A percentile compares a stretch with the other conserved stretches of the same genome.
Conservation (phyloP, 2,113 vertebrate species). For the Oceanites oceanicus region DNA sequence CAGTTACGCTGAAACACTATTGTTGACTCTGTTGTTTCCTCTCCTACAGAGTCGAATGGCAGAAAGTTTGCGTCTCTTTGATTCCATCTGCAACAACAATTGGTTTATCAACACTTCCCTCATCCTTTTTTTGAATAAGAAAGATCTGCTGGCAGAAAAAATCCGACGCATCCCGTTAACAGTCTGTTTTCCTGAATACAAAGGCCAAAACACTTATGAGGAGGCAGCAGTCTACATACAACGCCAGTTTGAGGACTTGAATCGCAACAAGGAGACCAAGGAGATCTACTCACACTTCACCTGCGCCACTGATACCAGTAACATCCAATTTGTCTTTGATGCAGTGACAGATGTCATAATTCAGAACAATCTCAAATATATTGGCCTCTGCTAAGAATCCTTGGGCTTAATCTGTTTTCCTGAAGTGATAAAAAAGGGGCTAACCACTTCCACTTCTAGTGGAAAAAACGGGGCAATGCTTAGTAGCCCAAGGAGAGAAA, state of each 20-base stretch:
- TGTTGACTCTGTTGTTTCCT: background rate
- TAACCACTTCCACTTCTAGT: slow-evolving; percentile 2
- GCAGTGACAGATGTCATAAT: slow-evolving; percentile 99
- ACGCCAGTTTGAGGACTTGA: slow-evolving; percentile 98
- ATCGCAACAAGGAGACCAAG: slow-evolving; percentile 99
- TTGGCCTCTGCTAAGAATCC: slow-evolving; percentile 91
- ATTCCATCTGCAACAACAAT: slow-evolving; percentile 99
- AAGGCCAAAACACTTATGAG: slow-evolving; percentile 97
- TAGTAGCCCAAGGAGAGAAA: slow-evolving; percentile 38
- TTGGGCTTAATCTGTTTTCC: slow-evolving; percentile 7
- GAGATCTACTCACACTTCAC: slow-evolving; percentile 99
- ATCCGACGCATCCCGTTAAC: slow-evolving; percentile 96
- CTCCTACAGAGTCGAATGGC: slow-evolving; percentile 93
- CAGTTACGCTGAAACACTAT: background rate
- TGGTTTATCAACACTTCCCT: slow-evolving; percentile 99
- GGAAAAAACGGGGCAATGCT: slow-evolving; percentile 22
- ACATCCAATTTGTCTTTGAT: slow-evolving; percentile 99
- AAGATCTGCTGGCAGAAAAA: slow-evolving; percentile 99
- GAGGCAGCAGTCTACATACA: slow-evolving; percentile 98
- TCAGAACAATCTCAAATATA: slow-evolving; percentile 99
- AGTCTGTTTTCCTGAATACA: slow-evolving; percentile 97
- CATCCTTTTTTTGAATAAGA: slow-evolving; percentile 99
- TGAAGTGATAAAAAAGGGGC: slow-evolving; percentile 42
- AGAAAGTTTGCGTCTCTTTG: slow-evolving; percentile 97
- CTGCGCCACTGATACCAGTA: slow-evolving; percentile 90